phyloP scores from a whole-genome alignment of 2,797 vertebrate genomes.

The Holocentrus rufus region DNA sequence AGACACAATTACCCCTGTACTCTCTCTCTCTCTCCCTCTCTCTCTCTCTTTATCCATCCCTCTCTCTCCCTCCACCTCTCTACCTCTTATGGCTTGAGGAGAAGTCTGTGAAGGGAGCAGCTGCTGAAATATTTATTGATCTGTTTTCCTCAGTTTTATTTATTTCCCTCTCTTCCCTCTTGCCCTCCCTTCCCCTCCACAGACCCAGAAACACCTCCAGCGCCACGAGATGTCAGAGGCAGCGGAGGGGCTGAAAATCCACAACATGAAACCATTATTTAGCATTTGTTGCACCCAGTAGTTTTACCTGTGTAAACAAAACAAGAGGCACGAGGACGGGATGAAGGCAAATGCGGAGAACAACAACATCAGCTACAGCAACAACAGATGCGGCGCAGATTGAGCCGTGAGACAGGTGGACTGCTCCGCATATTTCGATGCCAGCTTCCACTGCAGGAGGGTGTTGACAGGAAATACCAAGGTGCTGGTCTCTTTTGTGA shows the following conservation, averaged over 20 bases:
- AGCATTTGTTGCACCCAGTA: constrained; percentile 68
- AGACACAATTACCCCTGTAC: constrained; percentile 75
- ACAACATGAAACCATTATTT: constrained; percentile 71
- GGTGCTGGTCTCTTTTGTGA: constrained; percentile 45
- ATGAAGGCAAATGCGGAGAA: constrained; percentile 48
- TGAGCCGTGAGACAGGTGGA: constrained; percentile 56
- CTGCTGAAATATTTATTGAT: constrained; percentile 89
- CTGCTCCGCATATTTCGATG: constrained; percentile 35
- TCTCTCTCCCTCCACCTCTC: constrained; percentile 36
- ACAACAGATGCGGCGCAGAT: constrained; percentile 41
- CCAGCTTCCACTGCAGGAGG: constrained; percentile 35
- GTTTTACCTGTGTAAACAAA: constrained; percentile 76
- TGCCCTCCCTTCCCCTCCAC: constrained; percentile 50
- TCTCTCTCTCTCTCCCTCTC: constrained; percentile 38
- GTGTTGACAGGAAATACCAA: constrained; percentile 63
- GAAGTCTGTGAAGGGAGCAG: constrained; percentile 77
- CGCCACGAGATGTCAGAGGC: constrained; percentile 65
- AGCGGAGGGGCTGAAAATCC: constrained; percentile 62
- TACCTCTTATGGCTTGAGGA: constrained; percentile 74
- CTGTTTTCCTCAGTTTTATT: constrained; percentile 83
- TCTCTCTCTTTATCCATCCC: constrained; percentile 47
- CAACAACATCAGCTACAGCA: constrained; percentile 16
- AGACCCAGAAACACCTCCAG: constrained; percentile 68
- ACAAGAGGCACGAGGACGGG: constrained; percentile 40
- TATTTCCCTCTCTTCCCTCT: constrained; percentile 73